Evolutionary conservation across 1,140 invertebrate genomes (phyloP).

Genomic region (Brachionus asplanchnoidis): DNA sequence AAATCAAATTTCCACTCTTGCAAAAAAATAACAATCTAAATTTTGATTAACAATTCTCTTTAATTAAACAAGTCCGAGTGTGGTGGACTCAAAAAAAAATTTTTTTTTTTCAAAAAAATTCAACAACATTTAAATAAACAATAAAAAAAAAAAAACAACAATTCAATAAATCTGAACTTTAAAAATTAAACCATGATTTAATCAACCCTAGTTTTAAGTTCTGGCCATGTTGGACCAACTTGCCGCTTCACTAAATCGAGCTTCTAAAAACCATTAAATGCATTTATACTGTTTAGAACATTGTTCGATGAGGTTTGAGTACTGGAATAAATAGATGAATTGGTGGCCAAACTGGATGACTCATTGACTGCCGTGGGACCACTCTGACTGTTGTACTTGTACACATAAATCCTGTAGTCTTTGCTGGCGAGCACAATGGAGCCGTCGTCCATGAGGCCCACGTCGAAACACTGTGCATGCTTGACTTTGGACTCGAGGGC

Average conservation of each 20-base stretch:
- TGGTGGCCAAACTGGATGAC: not conserved
- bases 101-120: not conserved
- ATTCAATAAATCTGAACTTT: conserved; percentile 9
- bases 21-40: not conserved
- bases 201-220: not conserved
- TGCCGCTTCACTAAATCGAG: not conserved
- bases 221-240: not conserved
- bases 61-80: not conserved
- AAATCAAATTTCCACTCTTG: not conserved
- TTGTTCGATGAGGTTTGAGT: not conserved
- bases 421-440: conserved; percentile 96
- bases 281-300: conserved; percentile 24
- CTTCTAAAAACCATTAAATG: conserved; percentile 11
- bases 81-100: not conserved
- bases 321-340: not conserved
- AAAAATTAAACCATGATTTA: too few species aligned
- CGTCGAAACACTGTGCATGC: conserved; percentile 98
- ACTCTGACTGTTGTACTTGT: conserved; percentile 53
- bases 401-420: conserved; percentile 97
- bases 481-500: conserved; percentile 98
- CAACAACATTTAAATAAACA: not conserved
- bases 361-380: not conserved
- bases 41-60: conserved; percentile 16
- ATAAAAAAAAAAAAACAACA: conserved; percentile 6
- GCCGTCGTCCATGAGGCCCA: conserved; percentile 97